Percentiles rank a stretch among this genome's conserved stretches.
Conservation (phyloP, 2,113 vertebrate species). For the Tyto alba region DNA sequence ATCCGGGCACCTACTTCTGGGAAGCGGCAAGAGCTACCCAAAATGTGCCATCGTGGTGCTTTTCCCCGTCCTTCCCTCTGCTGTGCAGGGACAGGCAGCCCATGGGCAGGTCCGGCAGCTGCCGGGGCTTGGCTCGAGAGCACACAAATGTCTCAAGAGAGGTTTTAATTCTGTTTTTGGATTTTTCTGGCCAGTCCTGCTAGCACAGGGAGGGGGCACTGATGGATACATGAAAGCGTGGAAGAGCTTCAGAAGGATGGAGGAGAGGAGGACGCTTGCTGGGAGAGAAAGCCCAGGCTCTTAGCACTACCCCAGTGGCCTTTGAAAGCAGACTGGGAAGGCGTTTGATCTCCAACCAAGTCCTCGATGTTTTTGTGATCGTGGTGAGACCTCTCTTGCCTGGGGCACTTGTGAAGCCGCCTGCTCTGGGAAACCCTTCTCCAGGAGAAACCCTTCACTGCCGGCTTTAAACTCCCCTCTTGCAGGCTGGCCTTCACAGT, state of each 20-base stretch:
- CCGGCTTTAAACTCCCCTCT: not conserved
- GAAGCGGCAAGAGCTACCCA: rapidly evolving
- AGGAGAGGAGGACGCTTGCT: not conserved
- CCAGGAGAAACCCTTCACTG: not conserved
- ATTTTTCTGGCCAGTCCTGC: not conserved
- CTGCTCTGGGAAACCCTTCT: not conserved
- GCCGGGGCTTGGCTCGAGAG: not conserved
- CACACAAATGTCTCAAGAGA: rapidly evolving
- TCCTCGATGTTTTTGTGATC: not conserved
- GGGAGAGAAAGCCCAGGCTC: conserved; percentile 8
- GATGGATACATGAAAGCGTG: not conserved
- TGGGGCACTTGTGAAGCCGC: not conserved
- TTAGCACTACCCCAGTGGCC: not conserved
- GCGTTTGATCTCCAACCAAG: not conserved
- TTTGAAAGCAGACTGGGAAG: not conserved
- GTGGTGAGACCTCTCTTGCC: not conserved
- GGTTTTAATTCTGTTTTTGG: not conserved
- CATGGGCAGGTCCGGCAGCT: not conserved
- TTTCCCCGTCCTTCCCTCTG: not conserved
- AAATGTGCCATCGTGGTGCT: rapidly evolving
- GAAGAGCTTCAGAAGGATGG: not conserved
- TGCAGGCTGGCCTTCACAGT: rapidly evolving
- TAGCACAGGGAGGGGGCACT: not conserved
- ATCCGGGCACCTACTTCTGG: rapidly evolving
- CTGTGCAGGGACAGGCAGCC: not conserved